Percentiles rank a stretch among this genome's conserved stretches.
Conservation (phyloP, 2,113 vertebrate species). For the Elanus axillaris region DNA sequence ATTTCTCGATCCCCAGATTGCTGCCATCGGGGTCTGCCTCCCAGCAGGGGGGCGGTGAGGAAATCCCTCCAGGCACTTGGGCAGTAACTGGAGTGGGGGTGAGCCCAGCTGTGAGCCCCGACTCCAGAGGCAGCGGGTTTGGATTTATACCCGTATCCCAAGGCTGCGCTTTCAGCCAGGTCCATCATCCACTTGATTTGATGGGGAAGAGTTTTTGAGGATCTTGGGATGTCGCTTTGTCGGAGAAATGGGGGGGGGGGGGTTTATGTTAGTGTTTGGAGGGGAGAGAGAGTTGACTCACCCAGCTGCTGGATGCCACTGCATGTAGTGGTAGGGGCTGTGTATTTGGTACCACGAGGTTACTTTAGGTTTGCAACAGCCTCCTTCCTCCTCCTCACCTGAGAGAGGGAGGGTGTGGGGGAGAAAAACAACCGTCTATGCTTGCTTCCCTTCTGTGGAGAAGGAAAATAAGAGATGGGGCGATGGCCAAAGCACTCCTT, state of each 20-base stretch:
- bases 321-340: neutral
- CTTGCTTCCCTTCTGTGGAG: neutral
- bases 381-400: neutral
- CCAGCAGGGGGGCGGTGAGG: neutral
- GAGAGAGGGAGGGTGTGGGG: neutral
- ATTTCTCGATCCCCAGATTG: neutral
- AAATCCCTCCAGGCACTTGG: neutral
- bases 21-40: neutral
- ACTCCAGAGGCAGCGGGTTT: neutral
- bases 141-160: neutral
- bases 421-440: neutral
- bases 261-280: neutral
- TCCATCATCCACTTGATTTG: neutral
- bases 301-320: neutral
- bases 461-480: neutral
- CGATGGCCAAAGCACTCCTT: neutral
- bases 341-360: neutral
- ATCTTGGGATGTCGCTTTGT: neutral
- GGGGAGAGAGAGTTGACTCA: neutral
- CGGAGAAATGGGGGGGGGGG: neutral
- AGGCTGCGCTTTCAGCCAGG: neutral
- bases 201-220: neutral
- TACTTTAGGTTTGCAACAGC: neutral
- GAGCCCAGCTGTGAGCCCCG: neutral
- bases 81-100: neutral